Evolutionary conservation across 2,888 invertebrate genomes (phyloP).

Genomic region (Euproctis similis): DNA sequence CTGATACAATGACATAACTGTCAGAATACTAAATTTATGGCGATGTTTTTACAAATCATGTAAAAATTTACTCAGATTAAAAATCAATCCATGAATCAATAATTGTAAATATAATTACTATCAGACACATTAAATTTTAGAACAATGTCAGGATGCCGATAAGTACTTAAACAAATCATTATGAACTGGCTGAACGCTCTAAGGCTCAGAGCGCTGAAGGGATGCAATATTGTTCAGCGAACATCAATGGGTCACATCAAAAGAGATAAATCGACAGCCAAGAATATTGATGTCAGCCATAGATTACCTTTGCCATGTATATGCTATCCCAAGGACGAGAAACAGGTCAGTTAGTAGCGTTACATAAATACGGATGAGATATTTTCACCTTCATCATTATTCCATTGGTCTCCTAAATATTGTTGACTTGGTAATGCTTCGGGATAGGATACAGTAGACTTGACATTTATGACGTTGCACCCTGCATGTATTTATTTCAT

Average conservation of each 20-base stretch:
- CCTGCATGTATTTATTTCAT: too few relatives aligned
- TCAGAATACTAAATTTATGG: too few relatives aligned
- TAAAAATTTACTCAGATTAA: neutral
- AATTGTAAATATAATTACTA: too few relatives aligned
- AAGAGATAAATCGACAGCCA: slow-evolving; percentile 1
- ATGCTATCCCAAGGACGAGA: neutral
- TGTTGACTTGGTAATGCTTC: too few relatives aligned
- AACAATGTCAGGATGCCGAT: slow-evolving; percentile 13
- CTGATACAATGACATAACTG: too few relatives aligned
- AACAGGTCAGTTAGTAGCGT: slow-evolving; percentile 2
- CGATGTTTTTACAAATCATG: neutral
- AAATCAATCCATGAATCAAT: too few relatives aligned
- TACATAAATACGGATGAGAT: too few relatives aligned
- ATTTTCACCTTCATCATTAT: too few relatives aligned
- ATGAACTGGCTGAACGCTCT: slow-evolving; percentile 14
- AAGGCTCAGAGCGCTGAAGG: neutral
- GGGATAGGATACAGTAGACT: too few relatives aligned
- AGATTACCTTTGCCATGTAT: neutral
- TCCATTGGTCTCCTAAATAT: too few relatives aligned
- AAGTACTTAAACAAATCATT: slow-evolving; percentile 5
- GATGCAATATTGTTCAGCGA: neutral
- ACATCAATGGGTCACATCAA: neutral
- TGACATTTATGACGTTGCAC: too few relatives aligned
- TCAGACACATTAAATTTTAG: too few relatives aligned
- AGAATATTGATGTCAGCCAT: neutral